A percentile compares a stretch with the other conserved stretches of the same genome.
phyloP scores from a whole-genome alignment of 2,113 vertebrate genomes.

The Edolisoma coerulescens region DNA sequence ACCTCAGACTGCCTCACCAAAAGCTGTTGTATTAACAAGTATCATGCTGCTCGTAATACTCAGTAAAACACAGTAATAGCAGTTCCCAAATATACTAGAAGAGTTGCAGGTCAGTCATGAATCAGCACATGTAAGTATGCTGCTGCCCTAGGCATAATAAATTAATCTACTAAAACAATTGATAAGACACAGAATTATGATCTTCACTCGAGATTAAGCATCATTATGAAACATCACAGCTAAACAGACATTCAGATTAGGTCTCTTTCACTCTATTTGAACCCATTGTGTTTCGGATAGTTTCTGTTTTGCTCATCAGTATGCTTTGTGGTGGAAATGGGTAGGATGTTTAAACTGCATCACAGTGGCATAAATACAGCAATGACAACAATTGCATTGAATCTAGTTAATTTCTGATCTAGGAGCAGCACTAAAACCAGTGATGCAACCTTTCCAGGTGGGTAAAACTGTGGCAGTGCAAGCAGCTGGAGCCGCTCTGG shows the following conservation, averaged over 20 bases:
- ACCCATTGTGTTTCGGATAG: not conserved
- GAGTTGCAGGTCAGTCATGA: not conserved
- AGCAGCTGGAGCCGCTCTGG: no score
- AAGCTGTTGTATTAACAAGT: not conserved
- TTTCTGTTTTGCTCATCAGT: not conserved
- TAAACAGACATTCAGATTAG: not conserved
- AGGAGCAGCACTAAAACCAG: not conserved
- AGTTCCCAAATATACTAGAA: not conserved
- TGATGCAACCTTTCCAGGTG: not conserved
- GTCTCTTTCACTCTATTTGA: not conserved
- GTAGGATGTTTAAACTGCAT: not conserved
- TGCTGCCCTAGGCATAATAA: not conserved
- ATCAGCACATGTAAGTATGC: rapidly evolving
- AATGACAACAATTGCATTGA: not conserved
- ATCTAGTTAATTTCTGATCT: not conserved
- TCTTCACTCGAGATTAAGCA: not conserved
- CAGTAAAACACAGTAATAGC: not conserved
- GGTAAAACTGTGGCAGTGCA: no score
- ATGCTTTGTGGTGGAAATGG: not conserved
- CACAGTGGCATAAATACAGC: not conserved
- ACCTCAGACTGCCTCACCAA: not conserved
- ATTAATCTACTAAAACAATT: not conserved
- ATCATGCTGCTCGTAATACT: not conserved
- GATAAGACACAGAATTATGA: not conserved
- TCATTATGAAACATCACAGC: not conserved